phyloP scores from a whole-genome alignment of 2,888 invertebrate species.

The Epinotia bilunana region DNA sequence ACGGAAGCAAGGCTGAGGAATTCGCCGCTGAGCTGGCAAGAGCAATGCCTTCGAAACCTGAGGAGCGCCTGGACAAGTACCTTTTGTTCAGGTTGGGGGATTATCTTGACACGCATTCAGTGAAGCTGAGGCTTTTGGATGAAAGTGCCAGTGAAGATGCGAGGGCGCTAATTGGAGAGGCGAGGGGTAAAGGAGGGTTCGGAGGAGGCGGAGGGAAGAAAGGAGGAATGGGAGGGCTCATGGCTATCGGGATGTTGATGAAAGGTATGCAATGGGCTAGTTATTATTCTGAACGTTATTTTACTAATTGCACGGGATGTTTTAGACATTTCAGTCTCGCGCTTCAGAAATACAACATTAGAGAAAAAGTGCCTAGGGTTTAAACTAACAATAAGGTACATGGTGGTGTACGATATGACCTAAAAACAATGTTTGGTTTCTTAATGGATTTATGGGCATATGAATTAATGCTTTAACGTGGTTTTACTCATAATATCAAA shows the following conservation, averaged over 20 bases:
- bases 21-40: constrained; percentile 90
- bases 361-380: neutral
- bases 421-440: too few relatives aligned
- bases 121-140: constrained; percentile 89
- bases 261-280: constrained; percentile 78
- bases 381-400: too few relatives aligned
- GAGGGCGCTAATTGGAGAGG: constrained; percentile 82
- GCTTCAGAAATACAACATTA: neutral
- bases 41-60: constrained; percentile 90
- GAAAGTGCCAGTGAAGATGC: constrained; percentile 85
- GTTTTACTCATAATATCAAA: too few relatives aligned
- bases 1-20: constrained; percentile 86
- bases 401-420: too few relatives aligned
- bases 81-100: constrained; percentile 88
- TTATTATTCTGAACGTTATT: neutral
- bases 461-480: too few relatives aligned
- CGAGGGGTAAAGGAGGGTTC: constrained; percentile 78
- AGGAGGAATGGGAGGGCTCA: constrained; percentile 80
- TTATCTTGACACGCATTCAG: constrained; percentile 89
- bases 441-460: too few relatives aligned
- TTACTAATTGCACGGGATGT: neutral
- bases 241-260: constrained; percentile 86
- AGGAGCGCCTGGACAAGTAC: constrained; percentile 90
- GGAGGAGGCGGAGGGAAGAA: constrained; percentile 77
- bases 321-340: neutral